Conservation (phyloP, 2,888 invertebrate species). For the Troides helena region DNA sequence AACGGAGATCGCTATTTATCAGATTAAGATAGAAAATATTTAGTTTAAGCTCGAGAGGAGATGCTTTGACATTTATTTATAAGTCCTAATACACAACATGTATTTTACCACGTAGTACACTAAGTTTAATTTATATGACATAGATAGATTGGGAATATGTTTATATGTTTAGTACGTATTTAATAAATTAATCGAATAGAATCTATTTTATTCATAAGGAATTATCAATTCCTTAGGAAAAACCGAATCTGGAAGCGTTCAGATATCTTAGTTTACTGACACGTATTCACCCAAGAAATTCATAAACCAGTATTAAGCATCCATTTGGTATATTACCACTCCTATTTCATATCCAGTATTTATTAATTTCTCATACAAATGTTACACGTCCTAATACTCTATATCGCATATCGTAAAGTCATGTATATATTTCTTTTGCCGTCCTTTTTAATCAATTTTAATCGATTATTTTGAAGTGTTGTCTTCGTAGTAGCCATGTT, state of each 20-base stretch:
- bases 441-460: too few relatives aligned
- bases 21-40: neutral
- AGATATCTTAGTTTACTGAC: neutral
- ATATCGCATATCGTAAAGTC: too few relatives aligned
- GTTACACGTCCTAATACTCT: too few relatives aligned
- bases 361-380: too few relatives aligned
- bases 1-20: too few relatives aligned
- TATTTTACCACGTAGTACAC: slow-evolving; percentile 13
- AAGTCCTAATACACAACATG: slow-evolving; percentile 14
- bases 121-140: slow-evolving; percentile 14
- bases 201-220: neutral
- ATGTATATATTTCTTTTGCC: too few relatives aligned
- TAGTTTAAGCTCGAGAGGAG: neutral
- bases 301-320: too few relatives aligned
- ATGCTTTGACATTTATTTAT: neutral
- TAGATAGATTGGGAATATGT: slow-evolving; percentile 10
- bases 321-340: too few relatives aligned
- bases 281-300: neutral
- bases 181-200: neutral
- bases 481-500: too few relatives aligned
- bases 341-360: too few relatives aligned
- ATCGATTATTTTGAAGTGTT: too few relatives aligned
- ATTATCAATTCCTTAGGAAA: neutral
- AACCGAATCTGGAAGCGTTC: neutral
- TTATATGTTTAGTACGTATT: slow-evolving; percentile 5